Evolutionary conservation across 2,888 invertebrate genomes (phyloP).

Genomic region (Cephus nigrinus): DNA sequence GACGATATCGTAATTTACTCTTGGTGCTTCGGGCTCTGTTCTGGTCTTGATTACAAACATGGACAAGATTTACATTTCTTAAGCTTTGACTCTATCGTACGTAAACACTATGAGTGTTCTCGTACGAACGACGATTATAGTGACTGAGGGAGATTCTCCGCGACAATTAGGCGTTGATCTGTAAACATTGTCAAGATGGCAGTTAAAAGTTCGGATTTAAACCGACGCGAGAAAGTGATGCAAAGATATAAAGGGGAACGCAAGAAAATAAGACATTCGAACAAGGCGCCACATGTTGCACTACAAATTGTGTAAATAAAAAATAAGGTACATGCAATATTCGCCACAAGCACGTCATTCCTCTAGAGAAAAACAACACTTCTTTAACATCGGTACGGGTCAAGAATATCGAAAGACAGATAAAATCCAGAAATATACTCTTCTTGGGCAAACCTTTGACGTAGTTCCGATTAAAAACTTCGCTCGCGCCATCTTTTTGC

Average conservation of each 20-base stretch:
- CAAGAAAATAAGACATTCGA: background rate
- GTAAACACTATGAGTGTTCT: background rate
- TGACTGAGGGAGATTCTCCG: background rate
- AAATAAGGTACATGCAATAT: background rate
- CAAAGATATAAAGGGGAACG: background rate
- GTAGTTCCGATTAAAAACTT: background rate
- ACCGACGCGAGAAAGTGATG: too few relatives aligned
- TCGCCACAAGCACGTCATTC: background rate
- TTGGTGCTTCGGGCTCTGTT: background rate
- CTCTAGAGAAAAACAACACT: background rate
- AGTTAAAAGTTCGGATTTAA: background rate
- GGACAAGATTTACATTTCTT: background rate
- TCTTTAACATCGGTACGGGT: background rate
- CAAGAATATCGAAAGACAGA: background rate
- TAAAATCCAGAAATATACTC: background rate
- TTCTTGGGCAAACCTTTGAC: background rate
- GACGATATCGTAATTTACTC: background rate
- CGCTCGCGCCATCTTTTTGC: background rate
- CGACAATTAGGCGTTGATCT: background rate
- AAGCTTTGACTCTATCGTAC: background rate
- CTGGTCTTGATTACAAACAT: background rate
- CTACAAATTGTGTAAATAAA: background rate
- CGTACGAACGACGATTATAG: background rate
- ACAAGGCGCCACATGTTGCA: background rate
- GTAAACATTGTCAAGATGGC: too few relatives aligned